Evolutionary conservation across 1,140 invertebrate genomes (phyloP), one percentile per base, ranked within the genome.

Genomic region (Reticulitermes speratus): DNA sequence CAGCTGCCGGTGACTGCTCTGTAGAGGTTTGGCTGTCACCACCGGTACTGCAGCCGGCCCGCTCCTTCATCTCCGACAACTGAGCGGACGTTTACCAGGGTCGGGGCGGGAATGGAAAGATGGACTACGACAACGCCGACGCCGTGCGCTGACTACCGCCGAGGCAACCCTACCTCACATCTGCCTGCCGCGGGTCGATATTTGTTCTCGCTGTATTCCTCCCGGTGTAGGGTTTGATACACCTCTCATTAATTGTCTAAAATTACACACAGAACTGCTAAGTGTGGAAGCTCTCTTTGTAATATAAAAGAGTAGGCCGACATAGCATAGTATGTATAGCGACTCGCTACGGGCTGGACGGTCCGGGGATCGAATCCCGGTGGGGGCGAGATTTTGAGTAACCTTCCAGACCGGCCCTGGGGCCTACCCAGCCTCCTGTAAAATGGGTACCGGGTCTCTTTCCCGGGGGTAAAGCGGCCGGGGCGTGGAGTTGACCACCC

Each of bases 1-100:
- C 52, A n/a, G 65, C n/a, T 9, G 65, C 7, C 65, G 65, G 65
- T n/a, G 65, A 19, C 65, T 30, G 65, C 90, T 91, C 88, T 89
- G 89, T 88, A 89, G 88, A 88, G 89, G 88, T 89, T 88, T 89
- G 88, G 87, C 87, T 23, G 87, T 89, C 88, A 87, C 86, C 82
- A 25, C 82, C 82, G 0, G 25, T n/a, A 19, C 32, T 52, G 25
- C 8, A 30, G 8, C 48, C 83, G 44, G 83, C 83, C 25, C 83
- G 83, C 83, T 84, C 83, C n/a, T 84, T 84, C 83, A 84, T 84
- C 65, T 25, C 83, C 38, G 83, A 84, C 83, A 52, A 84, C 83
- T 84, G 83, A 84, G 32, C 48, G 83, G 48, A 84, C 16, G 44
- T 52, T 45, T 52, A 32, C 83, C 48, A 25, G 65, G 65, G 65